Conservation (phyloP, 2,113 vertebrate genomes). For the Passer domesticus region DNA sequence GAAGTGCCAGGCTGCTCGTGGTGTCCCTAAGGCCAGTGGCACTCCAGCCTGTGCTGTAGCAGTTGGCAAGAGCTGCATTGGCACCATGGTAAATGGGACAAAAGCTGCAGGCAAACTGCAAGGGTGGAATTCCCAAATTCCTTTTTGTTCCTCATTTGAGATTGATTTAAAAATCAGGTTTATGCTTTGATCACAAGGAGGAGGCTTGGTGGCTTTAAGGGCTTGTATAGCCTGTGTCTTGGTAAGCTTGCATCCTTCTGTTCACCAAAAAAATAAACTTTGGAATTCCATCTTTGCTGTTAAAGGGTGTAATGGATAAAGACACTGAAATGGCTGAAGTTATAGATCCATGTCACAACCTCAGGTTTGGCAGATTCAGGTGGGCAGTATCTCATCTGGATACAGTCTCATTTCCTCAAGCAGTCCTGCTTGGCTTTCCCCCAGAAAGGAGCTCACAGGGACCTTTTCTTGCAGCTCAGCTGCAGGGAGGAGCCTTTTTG, state of each 20-base stretch:
- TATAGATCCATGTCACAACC: background rate
- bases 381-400: background rate
- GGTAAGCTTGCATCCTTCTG: background rate
- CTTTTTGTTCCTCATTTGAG: background rate
- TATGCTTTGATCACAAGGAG: background rate
- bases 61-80: background rate
- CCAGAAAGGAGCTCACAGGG: background rate
- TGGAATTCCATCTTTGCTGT: background rate
- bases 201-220: background rate
- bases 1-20: background rate
- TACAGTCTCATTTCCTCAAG: background rate
- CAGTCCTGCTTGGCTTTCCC: background rate
- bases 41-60: background rate
- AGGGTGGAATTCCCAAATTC: background rate
- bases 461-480: background rate
- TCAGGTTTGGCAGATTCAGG: background rate
- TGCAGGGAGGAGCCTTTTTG: background rate
- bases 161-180: background rate
- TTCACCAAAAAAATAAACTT: background rate
- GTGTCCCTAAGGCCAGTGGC: background rate
- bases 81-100: background rate
- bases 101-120: background rate
- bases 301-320: background rate
- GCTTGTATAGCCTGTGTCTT: background rate
- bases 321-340: background rate